Base-by-base conservation (phyloP, 1,140 invertebrate genomes). In the Zaprionus lachaisei region DNA sequence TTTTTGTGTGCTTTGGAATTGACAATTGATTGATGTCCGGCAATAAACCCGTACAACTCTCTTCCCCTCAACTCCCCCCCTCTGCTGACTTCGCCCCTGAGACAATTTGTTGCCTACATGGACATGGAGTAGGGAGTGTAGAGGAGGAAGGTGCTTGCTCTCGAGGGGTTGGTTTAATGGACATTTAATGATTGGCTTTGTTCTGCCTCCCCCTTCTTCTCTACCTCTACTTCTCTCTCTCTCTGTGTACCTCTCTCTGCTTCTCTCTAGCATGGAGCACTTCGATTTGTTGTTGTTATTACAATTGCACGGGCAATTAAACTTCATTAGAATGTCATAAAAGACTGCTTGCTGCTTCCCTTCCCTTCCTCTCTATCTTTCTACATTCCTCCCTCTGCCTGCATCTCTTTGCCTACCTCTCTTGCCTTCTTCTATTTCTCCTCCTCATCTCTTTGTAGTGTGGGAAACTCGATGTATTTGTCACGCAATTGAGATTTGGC, bases 321-420 rank as follows among this genome's bases (percentile, higher is more conserved):
- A 78, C 74, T 80, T 80, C 70, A 84, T 71, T 83, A 67, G 77
- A 83, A 83, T 83, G 81, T 64, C 77, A 83, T 72, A 75, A 67
- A 58, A 83, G 61, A 73, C 64, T 37, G 47, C 31, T 34, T 34
- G 51, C 7, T 26, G 51, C 2, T 28, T 57, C n/a, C n/a, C n/a
- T n/a, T 17, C 51, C 24, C 14, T 12, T 12, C 9, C 20, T 41
- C 49, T 41, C 51, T 38, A 17, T 17, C 3, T 34, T 6, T 22
- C 7, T 9, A 6, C 28, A 0, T 6, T 31, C 28, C 9, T 2
- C 28, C 7, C 14, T 15, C 38, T 22, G 20, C 20, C 20, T 22
- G 20, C 15, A 1, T 38, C 37, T 38, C 37, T 38, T 4, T 14
- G 3, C 1, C 0, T 38, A 1, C 6, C 0, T 38, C 1, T 41